Evolutionary conservation across 2,113 vertebrate genomes (phyloP).

Genomic region (Lepus timidus): DNA sequence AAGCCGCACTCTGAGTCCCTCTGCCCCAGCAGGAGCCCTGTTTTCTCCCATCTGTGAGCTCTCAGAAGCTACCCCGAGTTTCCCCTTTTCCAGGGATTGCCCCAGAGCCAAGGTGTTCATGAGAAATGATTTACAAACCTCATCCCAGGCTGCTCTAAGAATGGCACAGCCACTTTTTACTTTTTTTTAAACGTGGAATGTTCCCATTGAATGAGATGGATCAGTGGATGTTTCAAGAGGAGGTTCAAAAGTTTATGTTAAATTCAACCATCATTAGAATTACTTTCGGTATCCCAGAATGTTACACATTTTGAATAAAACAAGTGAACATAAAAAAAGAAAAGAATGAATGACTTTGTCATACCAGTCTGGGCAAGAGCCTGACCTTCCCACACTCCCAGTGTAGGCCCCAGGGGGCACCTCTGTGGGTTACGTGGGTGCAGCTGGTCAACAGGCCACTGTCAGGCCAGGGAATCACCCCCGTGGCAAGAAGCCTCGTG

Average conservation of each 20-base stretch:
- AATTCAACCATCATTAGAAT: constrained; percentile 85
- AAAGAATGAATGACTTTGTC: not conserved
- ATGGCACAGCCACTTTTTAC: not conserved
- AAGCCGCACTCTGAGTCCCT: not conserved
- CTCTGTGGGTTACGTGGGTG: not conserved
- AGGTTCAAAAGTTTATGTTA: constrained; percentile 85
- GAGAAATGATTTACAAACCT: constrained; percentile 5
- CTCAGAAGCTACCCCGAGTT: not conserved
- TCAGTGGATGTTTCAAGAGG: constrained; percentile 85
- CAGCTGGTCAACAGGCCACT: not conserved
- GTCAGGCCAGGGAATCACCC: not conserved
- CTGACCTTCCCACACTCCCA: not conserved
- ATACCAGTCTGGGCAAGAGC: not conserved
- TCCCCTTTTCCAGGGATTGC: not conserved
- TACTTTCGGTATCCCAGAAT: constrained; percentile 88
- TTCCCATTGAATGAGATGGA: constrained; percentile 84
- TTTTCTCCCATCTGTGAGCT: not conserved
- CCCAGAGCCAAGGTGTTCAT: not conserved
- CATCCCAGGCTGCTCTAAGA: not conserved
- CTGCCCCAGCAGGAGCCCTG: not conserved
- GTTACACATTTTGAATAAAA: constrained; percentile 90
- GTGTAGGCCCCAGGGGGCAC: not conserved
- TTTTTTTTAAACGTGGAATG: constrained; percentile 85
- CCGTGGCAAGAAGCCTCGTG: not conserved
- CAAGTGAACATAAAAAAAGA: constrained; percentile 77